phyloP scores from a whole-genome alignment of 2,888 invertebrate species.

The Oligia strigilis region DNA sequence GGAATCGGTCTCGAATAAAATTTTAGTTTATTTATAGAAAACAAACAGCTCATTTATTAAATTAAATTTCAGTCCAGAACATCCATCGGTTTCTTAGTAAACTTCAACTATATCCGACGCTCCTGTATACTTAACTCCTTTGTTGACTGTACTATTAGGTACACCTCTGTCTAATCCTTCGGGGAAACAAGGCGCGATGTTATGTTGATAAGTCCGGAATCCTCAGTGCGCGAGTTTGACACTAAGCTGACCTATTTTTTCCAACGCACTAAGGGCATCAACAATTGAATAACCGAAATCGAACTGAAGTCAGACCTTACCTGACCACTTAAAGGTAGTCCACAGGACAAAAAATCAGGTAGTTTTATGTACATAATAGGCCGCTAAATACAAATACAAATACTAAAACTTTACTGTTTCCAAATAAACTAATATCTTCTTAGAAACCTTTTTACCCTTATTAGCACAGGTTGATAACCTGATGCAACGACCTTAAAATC shows the following conservation, averaged over 20 bases:
- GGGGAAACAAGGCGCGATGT: too few species aligned
- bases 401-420: background rate
- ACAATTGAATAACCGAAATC: too few species aligned
- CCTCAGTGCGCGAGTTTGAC: background rate
- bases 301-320: background rate
- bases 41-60: too few species aligned
- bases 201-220: background rate
- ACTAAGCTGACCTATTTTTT: background rate
- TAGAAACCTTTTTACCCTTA: slow-evolving; percentile 13
- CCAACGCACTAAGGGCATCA: background rate
- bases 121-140: too few species aligned
- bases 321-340: background rate
- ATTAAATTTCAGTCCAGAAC: too few species aligned
- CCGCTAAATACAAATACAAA: background rate
- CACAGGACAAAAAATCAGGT: background rate
- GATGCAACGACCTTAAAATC: background rate
- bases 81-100: too few species aligned
- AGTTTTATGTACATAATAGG: background rate
- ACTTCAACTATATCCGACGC: too few species aligned
- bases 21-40: too few species aligned
- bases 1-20: too few species aligned
- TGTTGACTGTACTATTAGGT: too few species aligned
- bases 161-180: too few species aligned
- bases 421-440: background rate
- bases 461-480: slow-evolving; percentile 9